A percentile compares a stretch with the other conserved stretches of the same genome.
Evolutionary conservation across 2,797 vertebrate genomes (phyloP).

Genomic region (Pseudochirops corinnae): DNA sequence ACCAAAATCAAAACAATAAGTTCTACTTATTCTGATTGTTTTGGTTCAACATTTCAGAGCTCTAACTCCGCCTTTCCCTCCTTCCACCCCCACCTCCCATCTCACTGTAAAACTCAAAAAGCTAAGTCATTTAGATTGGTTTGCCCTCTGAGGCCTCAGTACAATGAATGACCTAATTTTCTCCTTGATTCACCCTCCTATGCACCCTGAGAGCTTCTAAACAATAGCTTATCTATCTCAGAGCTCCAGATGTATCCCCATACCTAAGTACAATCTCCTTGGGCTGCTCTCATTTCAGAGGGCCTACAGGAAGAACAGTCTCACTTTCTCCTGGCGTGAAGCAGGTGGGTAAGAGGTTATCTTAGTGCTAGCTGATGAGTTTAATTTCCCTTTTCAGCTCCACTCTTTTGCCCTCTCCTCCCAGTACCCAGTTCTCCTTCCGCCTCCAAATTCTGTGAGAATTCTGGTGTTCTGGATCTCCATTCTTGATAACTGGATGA

Average conservation of each 20-base stretch:
- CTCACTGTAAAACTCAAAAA: constrained; percentile 47
- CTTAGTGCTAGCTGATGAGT: not conserved
- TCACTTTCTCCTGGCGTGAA: constrained; percentile 48
- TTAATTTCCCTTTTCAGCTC: not conserved
- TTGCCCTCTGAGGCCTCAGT: constrained; percentile 49
- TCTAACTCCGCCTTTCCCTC: not conserved
- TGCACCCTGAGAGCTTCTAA: constrained; percentile 61
- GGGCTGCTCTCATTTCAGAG: not conserved
- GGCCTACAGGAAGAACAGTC: constrained; percentile 26
- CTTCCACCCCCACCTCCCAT: not conserved
- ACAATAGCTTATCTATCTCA: constrained; percentile 68
- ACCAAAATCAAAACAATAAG: constrained; percentile 5
- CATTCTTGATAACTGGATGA: not conserved
- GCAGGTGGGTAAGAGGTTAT: not conserved
- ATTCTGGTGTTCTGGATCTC: constrained; percentile 12
- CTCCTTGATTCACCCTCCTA: constrained; percentile 9
- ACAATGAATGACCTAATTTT: constrained; percentile 60
- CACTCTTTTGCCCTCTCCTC: not conserved
- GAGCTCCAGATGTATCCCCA: constrained; percentile 50
- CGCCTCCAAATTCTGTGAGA: not conserved
- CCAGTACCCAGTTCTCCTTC: not conserved
- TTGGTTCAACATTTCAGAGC: constrained; percentile 48
- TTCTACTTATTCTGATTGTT: constrained; percentile 52
- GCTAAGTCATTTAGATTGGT: constrained; percentile 28
- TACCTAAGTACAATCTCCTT: constrained; percentile 60